Base-by-base conservation (phyloP, 1,140 invertebrate species). In the Neodiprion pinetum region DNA sequence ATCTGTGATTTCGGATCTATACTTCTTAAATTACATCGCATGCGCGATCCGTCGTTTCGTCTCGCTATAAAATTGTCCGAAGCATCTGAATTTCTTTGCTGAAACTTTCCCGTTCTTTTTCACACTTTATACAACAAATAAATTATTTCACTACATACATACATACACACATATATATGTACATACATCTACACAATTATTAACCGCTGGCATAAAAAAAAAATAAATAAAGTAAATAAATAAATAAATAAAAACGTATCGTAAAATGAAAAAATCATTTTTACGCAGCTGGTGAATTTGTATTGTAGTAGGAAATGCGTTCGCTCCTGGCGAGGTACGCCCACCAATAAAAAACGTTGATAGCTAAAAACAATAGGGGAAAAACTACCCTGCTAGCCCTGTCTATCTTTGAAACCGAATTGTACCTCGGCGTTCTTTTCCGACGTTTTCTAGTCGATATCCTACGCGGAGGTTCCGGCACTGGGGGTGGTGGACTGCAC, bases 261-360 rank as follows among this genome's bases (percentile, higher is more conserved):
- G 9, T 49, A 50, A 71, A 48, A 65, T 53, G 28, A 40, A 40
- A 40, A 40, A 50, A 67, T 73, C 47, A 9, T n/a, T 12, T 70
- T 70, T 28, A 23, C 21, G 61, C 14, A 40, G 28, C 11, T 53
- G 11, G 9, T 49, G 14, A 14, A 72, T 74, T 75, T 23, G 70
- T 72, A 72, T 83, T 83, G 71, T 85, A 79, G 72, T 86, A 87
- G 65, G 83, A 83, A 53, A 92, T 90, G 66, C 92, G 80, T 76
- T 93, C 90, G 80, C 92, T 93, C 72, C 92, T 88, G 69, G 92
- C 91, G 47, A 95, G 86, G 82, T 95, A 95, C 1, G 91, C 91
- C 79, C 92, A 94, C 94, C 94, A 95, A 81, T 96, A 96, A 85
- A 94, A 93, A 67, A 94, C 84, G 84, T 96, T 96, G 73, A 96